phyloP scores from a whole-genome alignment of 2,888 invertebrate species.

The Agrotis puta region DNA sequence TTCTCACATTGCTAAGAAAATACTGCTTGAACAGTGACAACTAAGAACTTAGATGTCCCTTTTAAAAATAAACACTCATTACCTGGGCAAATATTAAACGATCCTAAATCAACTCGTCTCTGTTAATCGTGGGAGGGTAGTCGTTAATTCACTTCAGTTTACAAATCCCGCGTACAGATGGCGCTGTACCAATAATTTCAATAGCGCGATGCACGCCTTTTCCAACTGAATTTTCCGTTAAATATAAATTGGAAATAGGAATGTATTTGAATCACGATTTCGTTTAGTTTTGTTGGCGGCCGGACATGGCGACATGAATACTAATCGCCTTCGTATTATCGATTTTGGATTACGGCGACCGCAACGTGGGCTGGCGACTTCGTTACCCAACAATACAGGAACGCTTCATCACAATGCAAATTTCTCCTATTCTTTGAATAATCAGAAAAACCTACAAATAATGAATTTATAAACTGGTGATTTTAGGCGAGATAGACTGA shows the following conservation, averaged over 20 bases:
- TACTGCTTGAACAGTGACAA: too few species aligned
- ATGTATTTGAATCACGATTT: constrained; percentile 66
- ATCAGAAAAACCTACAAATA: neutral
- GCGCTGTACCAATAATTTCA: constrained; percentile 22
- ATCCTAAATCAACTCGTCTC: constrained; percentile 18
- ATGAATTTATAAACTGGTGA: neutral
- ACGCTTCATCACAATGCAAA: constrained; percentile 21
- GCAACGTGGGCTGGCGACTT: constrained; percentile 12
- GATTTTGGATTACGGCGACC: constrained; percentile 37
- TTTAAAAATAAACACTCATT: constrained; percentile 18
- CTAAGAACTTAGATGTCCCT: neutral
- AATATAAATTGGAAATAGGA: constrained; percentile 46
- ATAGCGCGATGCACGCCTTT: constrained; percentile 31
- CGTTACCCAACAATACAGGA: constrained; percentile 26
- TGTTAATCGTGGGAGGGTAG: constrained; percentile 2
- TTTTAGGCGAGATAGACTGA: constrained; percentile 28
- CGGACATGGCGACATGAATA: constrained; percentile 51
- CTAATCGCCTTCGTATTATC: constrained; percentile 51
- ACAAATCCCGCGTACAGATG: constrained; percentile 5
- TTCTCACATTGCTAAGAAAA: neutral
- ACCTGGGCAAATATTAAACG: constrained; percentile 8
- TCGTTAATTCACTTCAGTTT: constrained; percentile 2
- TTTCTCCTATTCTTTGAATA: constrained; percentile 3
- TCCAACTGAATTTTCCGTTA: constrained; percentile 31
- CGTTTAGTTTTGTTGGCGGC: constrained; percentile 62